These are phyloP conservation scores for Ennomos fuscantarius DNA, from an alignment of 2,888 invertebrate species.

Conservation along the genomic window DNA sequence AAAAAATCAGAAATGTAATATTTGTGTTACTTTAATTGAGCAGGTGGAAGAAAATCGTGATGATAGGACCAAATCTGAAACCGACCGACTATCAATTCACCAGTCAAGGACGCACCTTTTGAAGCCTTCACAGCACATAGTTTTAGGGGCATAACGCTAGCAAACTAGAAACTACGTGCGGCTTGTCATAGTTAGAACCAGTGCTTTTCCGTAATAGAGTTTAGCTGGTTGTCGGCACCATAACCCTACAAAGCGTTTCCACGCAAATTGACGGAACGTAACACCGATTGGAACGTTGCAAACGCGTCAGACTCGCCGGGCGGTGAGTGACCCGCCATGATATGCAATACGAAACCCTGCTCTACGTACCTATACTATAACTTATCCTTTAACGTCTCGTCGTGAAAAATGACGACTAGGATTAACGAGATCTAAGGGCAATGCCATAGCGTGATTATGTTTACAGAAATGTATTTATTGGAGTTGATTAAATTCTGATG, in stretches of 20 bases:
- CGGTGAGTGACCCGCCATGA: conserved; percentile 36
- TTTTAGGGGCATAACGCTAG: background rate
- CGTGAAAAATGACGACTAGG: conserved; percentile 40
- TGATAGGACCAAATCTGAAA: no score
- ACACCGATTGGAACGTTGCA: conserved; percentile 18
- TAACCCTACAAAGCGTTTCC: conserved; percentile 2
- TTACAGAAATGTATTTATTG: background rate
- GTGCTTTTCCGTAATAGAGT: no score
- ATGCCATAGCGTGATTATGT: conserved; percentile 8
- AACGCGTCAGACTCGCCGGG: conserved; percentile 11
- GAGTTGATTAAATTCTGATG: no score
- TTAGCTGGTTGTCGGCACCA: no score
- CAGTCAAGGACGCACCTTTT: no score
- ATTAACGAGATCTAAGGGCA: conserved; percentile 20
- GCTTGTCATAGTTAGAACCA: no score
- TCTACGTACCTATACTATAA: conserved; percentile 1
- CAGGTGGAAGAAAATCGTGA: no score
- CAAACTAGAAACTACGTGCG: background rate
- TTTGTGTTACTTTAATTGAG: no score
- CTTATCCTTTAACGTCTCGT: conserved; percentile 25
- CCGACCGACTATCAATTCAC: no score
- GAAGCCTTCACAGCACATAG: no score
- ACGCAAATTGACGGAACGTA: conserved; percentile 8
- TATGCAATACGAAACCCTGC: conserved; percentile 31
- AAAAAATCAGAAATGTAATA: no score